phyloP scores from a whole-genome alignment of 2,888 invertebrate species.

The Heliconius charithonia region DNA sequence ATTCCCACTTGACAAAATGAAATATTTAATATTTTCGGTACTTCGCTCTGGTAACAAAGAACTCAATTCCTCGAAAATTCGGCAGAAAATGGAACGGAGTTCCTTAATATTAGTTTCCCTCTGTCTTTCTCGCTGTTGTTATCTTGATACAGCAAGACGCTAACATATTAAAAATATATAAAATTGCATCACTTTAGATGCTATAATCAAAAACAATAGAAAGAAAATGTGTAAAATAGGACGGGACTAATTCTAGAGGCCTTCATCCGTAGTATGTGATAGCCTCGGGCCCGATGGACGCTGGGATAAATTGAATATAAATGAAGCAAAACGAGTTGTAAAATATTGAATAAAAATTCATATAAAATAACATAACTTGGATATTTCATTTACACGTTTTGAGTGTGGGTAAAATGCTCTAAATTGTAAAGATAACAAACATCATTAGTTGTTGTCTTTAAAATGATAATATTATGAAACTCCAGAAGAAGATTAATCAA shows the following conservation, averaged over 20 bases:
- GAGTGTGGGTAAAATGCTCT: slow-evolving; percentile 11
- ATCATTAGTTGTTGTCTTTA: too few species aligned
- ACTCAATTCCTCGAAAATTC: too few species aligned
- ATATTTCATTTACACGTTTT: neutral
- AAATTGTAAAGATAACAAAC: neutral
- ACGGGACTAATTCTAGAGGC: slow-evolving; percentile 1
- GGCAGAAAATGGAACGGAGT: too few species aligned
- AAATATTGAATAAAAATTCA: neutral
- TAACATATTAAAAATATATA: neutral
- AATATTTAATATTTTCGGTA: too few species aligned
- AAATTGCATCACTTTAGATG: neutral
- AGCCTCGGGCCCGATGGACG: slow-evolving; percentile 8
- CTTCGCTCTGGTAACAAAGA: too few species aligned
- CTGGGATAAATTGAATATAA: slow-evolving; percentile 8
- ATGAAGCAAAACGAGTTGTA: slow-evolving; percentile 6
- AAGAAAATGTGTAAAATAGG: neutral
- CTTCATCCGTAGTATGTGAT: slow-evolving; percentile 16
- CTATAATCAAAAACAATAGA: too few species aligned
- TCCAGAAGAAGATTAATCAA: too few species aligned
- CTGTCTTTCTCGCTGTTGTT: too few species aligned
- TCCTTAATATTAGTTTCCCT: too few species aligned
- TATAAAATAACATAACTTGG: neutral
- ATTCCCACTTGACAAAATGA: too few species aligned
- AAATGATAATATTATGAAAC: too few species aligned
- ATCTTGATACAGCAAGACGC: too few species aligned